Conservation (phyloP, 2,797 vertebrate species). For the Tauraco hartlaubi region DNA sequence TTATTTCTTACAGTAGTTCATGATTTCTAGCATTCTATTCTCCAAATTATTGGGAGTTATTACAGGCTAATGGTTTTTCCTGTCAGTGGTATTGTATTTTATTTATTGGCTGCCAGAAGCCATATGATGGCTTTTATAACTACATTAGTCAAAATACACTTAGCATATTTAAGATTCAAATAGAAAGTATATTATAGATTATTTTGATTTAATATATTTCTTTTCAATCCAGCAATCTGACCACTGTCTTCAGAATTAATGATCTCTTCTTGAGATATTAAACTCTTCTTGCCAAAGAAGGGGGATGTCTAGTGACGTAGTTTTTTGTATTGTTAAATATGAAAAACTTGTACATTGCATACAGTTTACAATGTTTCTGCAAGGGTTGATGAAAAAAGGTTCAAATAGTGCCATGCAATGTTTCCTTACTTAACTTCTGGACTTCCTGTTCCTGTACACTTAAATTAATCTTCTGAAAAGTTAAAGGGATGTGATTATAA, state of each 20-base stretch:
- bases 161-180: not conserved
- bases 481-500: not conserved
- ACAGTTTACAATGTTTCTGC: not conserved
- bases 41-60: not conserved
- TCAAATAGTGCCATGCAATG: not conserved
- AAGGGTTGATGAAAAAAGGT: not conserved
- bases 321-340: not conserved
- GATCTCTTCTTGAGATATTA: not conserved
- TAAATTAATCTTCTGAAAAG: slow-evolving; percentile 3
- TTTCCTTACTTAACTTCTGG: not conserved
- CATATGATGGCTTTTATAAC: not conserved
- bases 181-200: not conserved
- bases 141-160: not conserved
- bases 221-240: not conserved
- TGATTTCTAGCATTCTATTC: not conserved
- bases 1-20: not conserved
- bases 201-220: not conserved
- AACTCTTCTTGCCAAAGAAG: not conserved
- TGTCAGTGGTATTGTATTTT: not conserved
- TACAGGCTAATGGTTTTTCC: not conserved
- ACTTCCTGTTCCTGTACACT: not conserved
- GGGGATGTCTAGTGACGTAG: not conserved
- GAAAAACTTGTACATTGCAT: not conserved
- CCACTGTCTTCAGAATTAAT: not conserved
- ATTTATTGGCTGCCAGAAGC: not conserved